Percentiles rank a stretch among this genome's conserved stretches.
These are phyloP conservation scores for Acheta domesticus DNA, from an alignment of 2,888 invertebrate genomes.

Conservation along the genomic window DNA sequence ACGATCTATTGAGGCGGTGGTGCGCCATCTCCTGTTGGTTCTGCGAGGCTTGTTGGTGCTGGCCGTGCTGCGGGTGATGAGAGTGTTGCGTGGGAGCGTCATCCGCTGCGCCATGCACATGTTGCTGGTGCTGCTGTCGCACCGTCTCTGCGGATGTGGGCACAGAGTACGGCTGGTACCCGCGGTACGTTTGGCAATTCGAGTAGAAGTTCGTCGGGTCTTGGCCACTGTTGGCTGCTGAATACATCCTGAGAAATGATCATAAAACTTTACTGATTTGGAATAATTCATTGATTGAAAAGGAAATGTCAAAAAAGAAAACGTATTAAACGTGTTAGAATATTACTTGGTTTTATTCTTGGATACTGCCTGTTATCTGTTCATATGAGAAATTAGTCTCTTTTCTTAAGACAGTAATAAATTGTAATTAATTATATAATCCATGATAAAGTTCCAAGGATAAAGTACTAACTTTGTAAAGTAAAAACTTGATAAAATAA, in stretches of 20 bases:
- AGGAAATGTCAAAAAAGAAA: too few species aligned
- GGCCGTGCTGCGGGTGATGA: not conserved
- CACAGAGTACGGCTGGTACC: not conserved
- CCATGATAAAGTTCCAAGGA: too few species aligned
- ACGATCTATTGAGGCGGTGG: conserved; percentile 23
- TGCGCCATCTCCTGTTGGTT: conserved; percentile 25
- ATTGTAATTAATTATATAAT: too few species aligned
- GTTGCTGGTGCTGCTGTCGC: not conserved
- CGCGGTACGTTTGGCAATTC: not conserved
- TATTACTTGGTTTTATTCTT: too few species aligned
- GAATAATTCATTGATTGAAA: too few species aligned
- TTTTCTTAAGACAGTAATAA: too few species aligned
- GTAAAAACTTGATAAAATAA: too few species aligned
- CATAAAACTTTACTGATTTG: not conserved
- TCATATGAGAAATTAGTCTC: too few species aligned
- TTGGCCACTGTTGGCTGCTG: not conserved
- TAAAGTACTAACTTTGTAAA: too few species aligned
- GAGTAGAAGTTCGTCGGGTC: not conserved
- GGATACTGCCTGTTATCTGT: too few species aligned
- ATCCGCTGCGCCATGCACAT: not conserved
- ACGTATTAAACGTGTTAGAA: too few species aligned
- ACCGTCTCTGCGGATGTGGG: conserved; percentile 4
- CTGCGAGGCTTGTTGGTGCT: not conserved
- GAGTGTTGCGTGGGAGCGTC: not conserved
- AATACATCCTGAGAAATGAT: not conserved